Conservation (phyloP, 2,113 vertebrate genomes). For the Monopterus albus region DNA sequence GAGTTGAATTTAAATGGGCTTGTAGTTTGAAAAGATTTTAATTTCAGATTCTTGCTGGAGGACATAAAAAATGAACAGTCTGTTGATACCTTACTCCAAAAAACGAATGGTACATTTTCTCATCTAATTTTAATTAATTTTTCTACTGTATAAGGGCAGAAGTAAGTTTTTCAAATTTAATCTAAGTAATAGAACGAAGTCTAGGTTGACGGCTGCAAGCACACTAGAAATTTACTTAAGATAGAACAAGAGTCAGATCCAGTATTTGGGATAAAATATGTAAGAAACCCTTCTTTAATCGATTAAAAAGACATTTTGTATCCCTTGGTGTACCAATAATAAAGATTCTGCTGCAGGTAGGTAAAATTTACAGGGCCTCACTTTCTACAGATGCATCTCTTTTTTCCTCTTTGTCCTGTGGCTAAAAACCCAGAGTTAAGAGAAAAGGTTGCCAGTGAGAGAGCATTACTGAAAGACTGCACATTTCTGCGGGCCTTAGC, state of each 20-base stretch:
- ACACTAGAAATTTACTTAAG: conserved; percentile 20
- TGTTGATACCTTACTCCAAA: conserved; percentile 33
- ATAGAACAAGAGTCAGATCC: conserved; percentile 34
- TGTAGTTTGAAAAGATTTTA: conserved; percentile 49
- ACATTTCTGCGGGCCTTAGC: conserved; percentile 24
- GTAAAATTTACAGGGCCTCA: not conserved
- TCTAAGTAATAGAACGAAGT: conserved; percentile 51
- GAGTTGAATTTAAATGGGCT: conserved; percentile 47
- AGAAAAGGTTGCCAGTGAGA: conserved; percentile 13
- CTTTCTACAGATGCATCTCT: conserved; percentile 17
- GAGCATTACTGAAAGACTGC: conserved; percentile 1
- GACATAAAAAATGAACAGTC: conserved; percentile 18
- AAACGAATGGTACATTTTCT: conserved; percentile 31
- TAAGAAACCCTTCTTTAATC: conserved; percentile 25
- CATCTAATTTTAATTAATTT: conserved; percentile 50
- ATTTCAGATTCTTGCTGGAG: conserved; percentile 39
- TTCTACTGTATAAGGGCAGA: conserved; percentile 25
- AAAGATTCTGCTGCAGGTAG: conserved; percentile 24
- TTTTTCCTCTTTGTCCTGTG: conserved; percentile 1
- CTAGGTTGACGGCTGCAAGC: conserved; percentile 18
- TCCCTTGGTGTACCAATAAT: conserved; percentile 8
- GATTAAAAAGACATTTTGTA: conserved; percentile 15
- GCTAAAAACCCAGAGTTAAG: conserved; percentile 26
- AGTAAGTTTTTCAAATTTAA: conserved; percentile 57
- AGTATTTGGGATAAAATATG: conserved; percentile 19